Conservation (phyloP, 2,113 vertebrate species). For the Anseranas semipalmata region DNA sequence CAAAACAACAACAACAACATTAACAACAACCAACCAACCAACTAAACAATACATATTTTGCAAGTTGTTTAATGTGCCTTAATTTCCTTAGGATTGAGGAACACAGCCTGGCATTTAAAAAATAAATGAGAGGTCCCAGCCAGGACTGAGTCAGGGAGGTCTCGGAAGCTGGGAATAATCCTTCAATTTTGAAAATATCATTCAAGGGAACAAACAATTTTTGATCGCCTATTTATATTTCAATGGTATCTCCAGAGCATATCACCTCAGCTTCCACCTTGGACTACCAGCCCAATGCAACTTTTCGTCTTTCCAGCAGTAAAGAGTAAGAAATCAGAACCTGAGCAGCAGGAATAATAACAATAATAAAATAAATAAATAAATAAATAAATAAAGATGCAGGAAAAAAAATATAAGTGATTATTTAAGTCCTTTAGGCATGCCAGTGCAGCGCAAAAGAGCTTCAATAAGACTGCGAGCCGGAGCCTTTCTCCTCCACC, state of each 20-base stretch:
- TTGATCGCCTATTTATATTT: background rate
- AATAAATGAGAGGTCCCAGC: background rate
- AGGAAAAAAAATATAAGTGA: background rate
- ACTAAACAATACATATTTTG: background rate
- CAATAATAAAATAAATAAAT: too few relatives aligned
- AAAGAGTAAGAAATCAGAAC: background rate
- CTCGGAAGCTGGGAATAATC: background rate
- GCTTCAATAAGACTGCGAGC: background rate
- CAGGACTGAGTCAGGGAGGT: background rate
- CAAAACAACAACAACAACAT: background rate
- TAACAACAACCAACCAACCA: too few relatives aligned
- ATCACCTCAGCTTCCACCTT: background rate
- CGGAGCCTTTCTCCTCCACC: constrained; percentile 28
- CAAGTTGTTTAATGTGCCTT: background rate
- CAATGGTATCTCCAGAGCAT: background rate
- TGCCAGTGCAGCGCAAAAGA: background rate
- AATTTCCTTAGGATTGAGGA: constrained; percentile 6
- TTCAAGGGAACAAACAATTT: background rate
- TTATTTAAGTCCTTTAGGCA: background rate
- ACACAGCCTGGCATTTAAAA: background rate
- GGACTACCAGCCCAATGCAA: fast-evolving
- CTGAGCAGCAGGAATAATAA: background rate
- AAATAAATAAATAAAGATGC: background rate
- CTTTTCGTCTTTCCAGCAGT: background rate
- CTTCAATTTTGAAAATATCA: background rate